Conservation (phyloP, 2,888 invertebrate genomes). For the Herminia tarsipennalis region DNA sequence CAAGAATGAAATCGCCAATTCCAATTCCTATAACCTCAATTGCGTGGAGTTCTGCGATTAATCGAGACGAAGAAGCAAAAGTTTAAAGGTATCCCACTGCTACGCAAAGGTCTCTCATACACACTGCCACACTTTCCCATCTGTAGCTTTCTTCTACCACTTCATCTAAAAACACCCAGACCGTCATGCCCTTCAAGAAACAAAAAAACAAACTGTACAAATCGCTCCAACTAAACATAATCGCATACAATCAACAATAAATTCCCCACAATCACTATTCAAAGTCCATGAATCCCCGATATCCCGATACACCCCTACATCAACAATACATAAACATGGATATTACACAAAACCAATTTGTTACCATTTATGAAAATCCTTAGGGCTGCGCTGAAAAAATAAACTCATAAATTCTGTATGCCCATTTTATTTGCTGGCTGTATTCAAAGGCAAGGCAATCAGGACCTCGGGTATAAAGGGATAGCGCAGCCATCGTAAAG, state of each 20-base stretch:
- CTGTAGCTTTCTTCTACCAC: no score
- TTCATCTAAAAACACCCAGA: no score
- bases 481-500: slow-evolving; percentile 73
- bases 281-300: not conserved
- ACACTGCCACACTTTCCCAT: no score
- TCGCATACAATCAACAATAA: not conserved
- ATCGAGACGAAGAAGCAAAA: no score
- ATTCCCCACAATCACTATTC: not conserved
- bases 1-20: no score
- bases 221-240: no score
- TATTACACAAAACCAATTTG: slow-evolving; percentile 44
- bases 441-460: slow-evolving; percentile 73
- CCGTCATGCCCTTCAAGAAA: no score
- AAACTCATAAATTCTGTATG: slow-evolving; percentile 61
- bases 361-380: slow-evolving; percentile 55
- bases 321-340: slow-evolving; percentile 30
- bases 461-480: slow-evolving; percentile 79
- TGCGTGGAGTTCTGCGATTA: no score
- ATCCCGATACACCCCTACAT: slow-evolving; percentile 19
- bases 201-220: no score
- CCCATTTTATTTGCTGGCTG: slow-evolving; percentile 57
- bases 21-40: no score
- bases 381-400: slow-evolving; percentile 49
- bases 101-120: no score
- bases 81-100: no score